Base-by-base conservation (phyloP, 2,113 vertebrate species). In the Chionodraco myersi region DNA sequence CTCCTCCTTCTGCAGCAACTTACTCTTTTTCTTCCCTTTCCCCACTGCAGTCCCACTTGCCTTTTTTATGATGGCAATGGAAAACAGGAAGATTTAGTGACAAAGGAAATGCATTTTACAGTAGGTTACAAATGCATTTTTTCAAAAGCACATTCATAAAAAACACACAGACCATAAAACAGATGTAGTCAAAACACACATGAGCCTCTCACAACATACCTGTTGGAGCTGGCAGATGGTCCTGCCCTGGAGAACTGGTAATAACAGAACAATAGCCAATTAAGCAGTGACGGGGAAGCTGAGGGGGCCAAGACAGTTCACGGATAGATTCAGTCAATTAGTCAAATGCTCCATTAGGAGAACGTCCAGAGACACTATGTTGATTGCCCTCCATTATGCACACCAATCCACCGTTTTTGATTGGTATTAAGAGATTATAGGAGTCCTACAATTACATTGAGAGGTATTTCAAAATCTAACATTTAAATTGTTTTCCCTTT, bases 141-240 rank as follows among this genome's bases (percentile, higher is more conserved):
- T 15, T 65, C 8, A 47, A 12, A 61, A 48, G 44, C 5, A 18
- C 16, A 44, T 73, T 60, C 5, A 47, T 70, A 2, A 41, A 73
- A 63, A 21, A 75, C 21, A 63, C 52, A 79, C 41, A 86, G 53
- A 65, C 57, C 51, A 53, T 36, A 54, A 84, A 54, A 89, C 84
- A 90, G 85, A 86, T 89, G 83, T 67, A 81, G 65, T 61, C 54
- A 75, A 82, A 86, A 87, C 63, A 82, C 67, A 85, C 57, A 66
- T 51, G 44, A 34, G 71, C 26, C 67, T 83, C 75, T 77, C 71
- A 36, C 56, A 48, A 68, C 69, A 89, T 72, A 92, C 92, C 90
- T 92, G 91, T 91, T 93, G 88, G 72, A 86, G 87, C 66, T 80
- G 77, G 80, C 92, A 92, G 93, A 93, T 93, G 92, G 86, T 89